A percentile compares a stretch with the other conserved stretches of the same genome.
Conservation (phyloP, 1,140 invertebrate genomes). For the Araneus ventricosus region DNA sequence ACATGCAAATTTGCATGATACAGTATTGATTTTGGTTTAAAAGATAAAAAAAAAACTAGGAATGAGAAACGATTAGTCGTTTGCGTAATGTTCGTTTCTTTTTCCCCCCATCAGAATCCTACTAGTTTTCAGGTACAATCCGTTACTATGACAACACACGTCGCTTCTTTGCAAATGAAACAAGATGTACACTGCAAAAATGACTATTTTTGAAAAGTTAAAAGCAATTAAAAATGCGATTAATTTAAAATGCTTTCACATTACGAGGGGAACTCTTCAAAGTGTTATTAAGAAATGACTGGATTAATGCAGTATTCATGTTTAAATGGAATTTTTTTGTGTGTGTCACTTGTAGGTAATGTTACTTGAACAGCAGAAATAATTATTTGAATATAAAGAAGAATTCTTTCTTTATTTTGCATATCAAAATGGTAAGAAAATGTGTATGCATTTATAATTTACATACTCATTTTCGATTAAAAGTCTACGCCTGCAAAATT, state of each 20-base stretch:
- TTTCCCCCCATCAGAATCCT: neutral
- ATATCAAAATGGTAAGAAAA: too few relatives aligned
- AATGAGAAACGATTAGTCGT: neutral
- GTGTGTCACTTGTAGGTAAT: neutral
- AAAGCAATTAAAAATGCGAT: conserved; percentile 26
- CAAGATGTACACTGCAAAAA: neutral
- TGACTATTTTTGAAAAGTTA: conserved; percentile 10
- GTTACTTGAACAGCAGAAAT: neutral
- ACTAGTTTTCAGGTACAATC: neutral
- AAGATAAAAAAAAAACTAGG: neutral
- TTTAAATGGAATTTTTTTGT: neutral
- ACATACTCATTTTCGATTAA: too few relatives aligned
- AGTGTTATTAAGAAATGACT: neutral
- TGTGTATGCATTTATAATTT: too few relatives aligned
- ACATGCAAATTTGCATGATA: neutral
- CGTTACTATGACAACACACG: neutral
- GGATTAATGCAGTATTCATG: neutral
- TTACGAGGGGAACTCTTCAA: neutral
- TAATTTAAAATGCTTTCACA: conserved; percentile 6
- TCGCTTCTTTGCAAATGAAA: neutral
- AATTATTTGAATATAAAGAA: neutral
- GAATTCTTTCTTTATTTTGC: neutral
- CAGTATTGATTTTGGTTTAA: neutral
- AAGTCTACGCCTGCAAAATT: too few relatives aligned
- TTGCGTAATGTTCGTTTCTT: neutral